Conservation (phyloP, 2,113 vertebrate species). For the Callospermophilus lateralis region DNA sequence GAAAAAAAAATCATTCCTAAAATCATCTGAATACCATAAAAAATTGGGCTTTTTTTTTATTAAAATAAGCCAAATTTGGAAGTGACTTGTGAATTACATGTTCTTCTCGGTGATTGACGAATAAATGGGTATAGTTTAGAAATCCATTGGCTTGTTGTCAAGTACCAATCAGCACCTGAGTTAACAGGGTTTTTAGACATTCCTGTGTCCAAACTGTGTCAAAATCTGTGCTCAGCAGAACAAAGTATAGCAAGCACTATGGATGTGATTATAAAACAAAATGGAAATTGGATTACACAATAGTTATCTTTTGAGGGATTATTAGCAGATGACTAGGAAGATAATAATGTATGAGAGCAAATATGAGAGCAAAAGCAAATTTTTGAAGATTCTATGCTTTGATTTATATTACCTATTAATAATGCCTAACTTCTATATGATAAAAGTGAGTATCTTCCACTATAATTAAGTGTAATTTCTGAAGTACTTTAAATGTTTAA, state of each 20-base stretch:
- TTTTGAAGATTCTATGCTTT: background rate
- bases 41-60: background rate
- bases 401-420: background rate
- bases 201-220: no score
- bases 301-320: background rate
- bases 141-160: background rate
- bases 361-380: background rate
- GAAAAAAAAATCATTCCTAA: background rate
- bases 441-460: background rate
- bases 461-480: conserved; percentile 8
- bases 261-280: background rate
- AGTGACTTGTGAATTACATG: background rate
- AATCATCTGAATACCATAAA: background rate
- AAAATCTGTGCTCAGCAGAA: background rate
- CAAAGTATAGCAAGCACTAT: background rate
- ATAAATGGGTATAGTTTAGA: background rate
- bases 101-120: background rate
- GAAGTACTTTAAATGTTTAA: conserved; percentile 46
- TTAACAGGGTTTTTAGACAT: no score
- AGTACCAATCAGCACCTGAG: background rate
- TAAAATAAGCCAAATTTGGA: background rate
- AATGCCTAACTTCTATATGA: background rate
- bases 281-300: background rate
- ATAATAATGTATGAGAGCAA: background rate
- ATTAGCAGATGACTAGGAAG: background rate